These are phyloP conservation scores for Columbina picui DNA, from an alignment of 2,113 vertebrate species.

Conservation along the genomic window DNA sequence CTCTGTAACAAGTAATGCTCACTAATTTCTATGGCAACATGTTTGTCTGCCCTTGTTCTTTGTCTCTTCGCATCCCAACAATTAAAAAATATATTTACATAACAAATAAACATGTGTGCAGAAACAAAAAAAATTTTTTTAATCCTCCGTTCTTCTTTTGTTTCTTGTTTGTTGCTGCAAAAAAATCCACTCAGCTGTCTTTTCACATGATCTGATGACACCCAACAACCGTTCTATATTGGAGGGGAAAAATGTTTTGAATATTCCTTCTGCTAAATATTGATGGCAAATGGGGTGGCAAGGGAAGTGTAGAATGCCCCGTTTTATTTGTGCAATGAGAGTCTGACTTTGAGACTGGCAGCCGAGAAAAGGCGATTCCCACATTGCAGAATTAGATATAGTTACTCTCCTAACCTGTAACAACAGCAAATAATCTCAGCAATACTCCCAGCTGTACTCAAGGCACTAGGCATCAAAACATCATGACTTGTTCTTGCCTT, in stretches of 20 bases:
- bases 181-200: not conserved
- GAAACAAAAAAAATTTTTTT: not conserved
- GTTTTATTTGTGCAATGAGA: not conserved
- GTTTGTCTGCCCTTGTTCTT: not conserved
- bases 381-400: not conserved
- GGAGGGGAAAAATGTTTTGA: not conserved
- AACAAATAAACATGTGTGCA: not conserved
- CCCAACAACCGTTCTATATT: not conserved
- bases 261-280: not conserved
- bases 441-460: not conserved
- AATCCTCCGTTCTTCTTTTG: not conserved
- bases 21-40: not conserved
- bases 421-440: not conserved
- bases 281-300: accelerated
- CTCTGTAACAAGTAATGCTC: not conserved
- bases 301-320: not conserved
- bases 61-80: not conserved
- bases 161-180: not conserved
- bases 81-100: not conserved
- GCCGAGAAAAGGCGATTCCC: not conserved
- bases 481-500: not conserved
- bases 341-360: not conserved
- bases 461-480: not conserved
- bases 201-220: not conserved
- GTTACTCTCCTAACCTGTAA: not conserved